Percentiles rank a stretch among this genome's conserved stretches.
Evolutionary conservation across 2,888 invertebrate genomes (phyloP).

Genomic region (Eilema griseolum): DNA sequence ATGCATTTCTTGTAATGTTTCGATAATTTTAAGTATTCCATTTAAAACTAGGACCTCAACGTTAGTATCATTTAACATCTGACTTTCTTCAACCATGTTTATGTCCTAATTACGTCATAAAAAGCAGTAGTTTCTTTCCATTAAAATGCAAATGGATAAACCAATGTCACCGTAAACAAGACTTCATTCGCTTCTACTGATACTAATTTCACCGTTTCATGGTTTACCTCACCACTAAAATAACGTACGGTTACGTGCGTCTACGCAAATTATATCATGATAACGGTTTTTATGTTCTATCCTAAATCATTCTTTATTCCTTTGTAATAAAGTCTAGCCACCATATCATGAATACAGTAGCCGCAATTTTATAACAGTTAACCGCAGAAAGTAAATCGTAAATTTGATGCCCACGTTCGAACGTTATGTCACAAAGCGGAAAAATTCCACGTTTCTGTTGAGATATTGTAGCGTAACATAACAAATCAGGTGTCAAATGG

Average conservation of each 20-base stretch:
- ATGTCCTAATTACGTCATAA: not conserved
- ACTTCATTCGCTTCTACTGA: conserved; percentile 46
- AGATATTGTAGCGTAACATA: conserved; percentile 34
- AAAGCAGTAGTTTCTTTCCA: not conserved
- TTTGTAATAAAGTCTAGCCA: conserved; percentile 28
- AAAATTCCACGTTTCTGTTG: conserved; percentile 52
- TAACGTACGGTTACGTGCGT: conserved; percentile 61
- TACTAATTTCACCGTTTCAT: conserved; percentile 59
- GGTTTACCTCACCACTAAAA: conserved; percentile 60
- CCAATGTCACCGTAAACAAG: conserved; percentile 40
- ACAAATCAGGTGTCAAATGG: conserved; percentile 44
- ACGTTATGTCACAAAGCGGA: conserved; percentile 67
- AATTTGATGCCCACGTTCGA: conserved; percentile 62
- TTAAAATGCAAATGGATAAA: conserved; percentile 1
- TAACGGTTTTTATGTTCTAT: conserved; percentile 51
- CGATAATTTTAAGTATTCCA: not conserved
- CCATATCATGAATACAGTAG: conserved; percentile 31
- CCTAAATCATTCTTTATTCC: conserved; percentile 43
- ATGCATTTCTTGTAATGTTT: too few relatives aligned
- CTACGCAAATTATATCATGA: conserved; percentile 75
- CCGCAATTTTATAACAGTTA: conserved; percentile 66
- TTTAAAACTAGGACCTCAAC: not conserved
- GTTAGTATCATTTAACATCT: not conserved
- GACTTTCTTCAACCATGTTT: not conserved
- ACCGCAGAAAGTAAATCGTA: conserved; percentile 73